Conservation (phyloP, 2,113 vertebrate species). For the Antigone vipio region DNA sequence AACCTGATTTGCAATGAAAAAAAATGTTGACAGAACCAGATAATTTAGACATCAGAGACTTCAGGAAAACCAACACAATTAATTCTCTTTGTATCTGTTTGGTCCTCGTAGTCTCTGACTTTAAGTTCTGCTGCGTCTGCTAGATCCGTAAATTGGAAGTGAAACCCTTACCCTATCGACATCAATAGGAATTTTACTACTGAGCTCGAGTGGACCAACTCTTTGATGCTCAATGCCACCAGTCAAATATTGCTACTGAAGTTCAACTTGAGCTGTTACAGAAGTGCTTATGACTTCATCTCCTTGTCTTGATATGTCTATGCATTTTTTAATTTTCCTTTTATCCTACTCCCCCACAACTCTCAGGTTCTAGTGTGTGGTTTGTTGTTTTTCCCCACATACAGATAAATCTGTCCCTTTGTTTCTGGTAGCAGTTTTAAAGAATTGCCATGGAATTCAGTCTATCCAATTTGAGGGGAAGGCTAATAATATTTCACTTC, state of each 20-base stretch:
- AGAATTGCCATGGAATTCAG: background rate
- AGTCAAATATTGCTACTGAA: background rate
- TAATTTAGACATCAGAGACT: conserved; percentile 1
- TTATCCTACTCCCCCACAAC: background rate
- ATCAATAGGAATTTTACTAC: background rate
- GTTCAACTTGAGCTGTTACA: background rate
- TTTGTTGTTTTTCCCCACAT: background rate
- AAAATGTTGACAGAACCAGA: background rate
- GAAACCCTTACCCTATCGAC: background rate
- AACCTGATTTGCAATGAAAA: background rate
- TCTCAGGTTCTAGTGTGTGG: background rate
- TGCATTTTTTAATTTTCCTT: background rate
- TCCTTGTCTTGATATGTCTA: background rate
- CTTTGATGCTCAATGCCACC: background rate
- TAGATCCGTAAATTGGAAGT: background rate
- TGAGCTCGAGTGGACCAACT: background rate
- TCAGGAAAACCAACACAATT: background rate
- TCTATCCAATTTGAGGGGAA: background rate
- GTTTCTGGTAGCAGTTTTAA: background rate
- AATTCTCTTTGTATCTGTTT: background rate
- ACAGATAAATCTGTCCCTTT: background rate
- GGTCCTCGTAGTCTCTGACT: background rate
- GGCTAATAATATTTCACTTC: background rate
- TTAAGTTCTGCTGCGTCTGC: background rate
- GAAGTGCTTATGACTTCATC: background rate